Conservation (phyloP, 2,797 vertebrate genomes). For the Diceros bicornis region DNA sequence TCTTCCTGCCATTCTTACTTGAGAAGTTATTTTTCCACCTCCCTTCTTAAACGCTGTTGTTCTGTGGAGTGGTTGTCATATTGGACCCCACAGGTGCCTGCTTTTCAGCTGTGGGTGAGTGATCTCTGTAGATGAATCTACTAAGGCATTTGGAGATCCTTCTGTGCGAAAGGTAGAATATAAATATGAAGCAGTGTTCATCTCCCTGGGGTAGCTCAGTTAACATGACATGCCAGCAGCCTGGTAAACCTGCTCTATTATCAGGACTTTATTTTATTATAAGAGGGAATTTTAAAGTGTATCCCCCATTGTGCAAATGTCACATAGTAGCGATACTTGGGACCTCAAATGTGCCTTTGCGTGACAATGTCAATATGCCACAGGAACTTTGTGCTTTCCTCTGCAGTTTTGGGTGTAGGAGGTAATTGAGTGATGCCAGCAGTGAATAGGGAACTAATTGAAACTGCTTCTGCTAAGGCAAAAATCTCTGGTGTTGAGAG, state of each 20-base stretch:
- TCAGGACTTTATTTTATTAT: neutral
- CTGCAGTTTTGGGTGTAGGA: neutral
- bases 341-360: neutral
- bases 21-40: constrained; percentile 10
- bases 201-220: neutral
- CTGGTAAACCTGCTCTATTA: neutral
- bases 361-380: constrained; percentile 33
- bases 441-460: neutral
- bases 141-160: neutral
- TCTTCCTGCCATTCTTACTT: neutral
- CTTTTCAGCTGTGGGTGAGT: neutral
- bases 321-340: neutral
- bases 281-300: neutral
- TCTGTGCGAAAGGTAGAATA: neutral
- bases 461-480: constrained; percentile 5
- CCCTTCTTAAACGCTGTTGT: neutral
- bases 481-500: neutral
- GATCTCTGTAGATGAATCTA: neutral
- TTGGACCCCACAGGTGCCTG: neutral
- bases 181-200: neutral
- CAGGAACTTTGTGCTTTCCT: neutral
- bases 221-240: neutral
- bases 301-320: neutral
- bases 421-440: neutral
- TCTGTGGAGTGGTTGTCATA: neutral